These are phyloP conservation scores for Parus major DNA, from an alignment of 2,113 vertebrate genomes.

Conservation along the genomic window DNA sequence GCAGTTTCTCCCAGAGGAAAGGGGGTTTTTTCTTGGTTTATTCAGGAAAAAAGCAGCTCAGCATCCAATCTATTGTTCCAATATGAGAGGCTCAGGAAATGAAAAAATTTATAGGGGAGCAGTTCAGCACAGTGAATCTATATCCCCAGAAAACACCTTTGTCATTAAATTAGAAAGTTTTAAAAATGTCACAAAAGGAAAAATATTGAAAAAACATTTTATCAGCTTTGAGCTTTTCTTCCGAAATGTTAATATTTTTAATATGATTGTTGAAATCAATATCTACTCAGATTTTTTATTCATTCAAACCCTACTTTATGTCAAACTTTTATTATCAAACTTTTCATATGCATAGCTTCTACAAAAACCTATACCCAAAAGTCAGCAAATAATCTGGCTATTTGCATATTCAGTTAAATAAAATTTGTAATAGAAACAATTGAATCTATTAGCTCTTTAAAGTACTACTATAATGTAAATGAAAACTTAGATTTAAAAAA, in stretches of 20 bases:
- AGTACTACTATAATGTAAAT: neutral
- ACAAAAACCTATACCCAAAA: neutral
- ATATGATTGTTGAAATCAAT: neutral
- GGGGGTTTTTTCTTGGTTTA: neutral
- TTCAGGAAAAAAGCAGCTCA: conserved; percentile 9
- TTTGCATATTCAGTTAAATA: neutral
- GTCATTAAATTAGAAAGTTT: neutral
- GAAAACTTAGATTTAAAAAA: neutral
- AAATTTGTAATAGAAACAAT: neutral
- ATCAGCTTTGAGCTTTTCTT: neutral
- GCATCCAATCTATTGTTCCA: conserved; percentile 10
- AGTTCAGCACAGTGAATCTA: neutral
- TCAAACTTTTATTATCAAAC: neutral
- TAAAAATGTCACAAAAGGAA: neutral
- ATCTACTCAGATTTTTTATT: neutral
- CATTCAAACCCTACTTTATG: neutral
- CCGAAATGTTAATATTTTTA: conserved; percentile 16
- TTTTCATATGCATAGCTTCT: neutral
- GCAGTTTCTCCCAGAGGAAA: neutral
- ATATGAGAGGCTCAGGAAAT: neutral
- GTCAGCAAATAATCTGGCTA: neutral
- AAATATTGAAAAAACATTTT: neutral
- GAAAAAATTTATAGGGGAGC: neutral
- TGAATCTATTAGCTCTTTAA: neutral
- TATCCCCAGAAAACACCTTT: conserved; percentile 6